Percentiles rank a stretch among this genome's conserved stretches.
These are phyloP conservation scores for Pararge aegeria DNA, from an alignment of 1,140 invertebrate genomes.

Conservation along the genomic window DNA sequence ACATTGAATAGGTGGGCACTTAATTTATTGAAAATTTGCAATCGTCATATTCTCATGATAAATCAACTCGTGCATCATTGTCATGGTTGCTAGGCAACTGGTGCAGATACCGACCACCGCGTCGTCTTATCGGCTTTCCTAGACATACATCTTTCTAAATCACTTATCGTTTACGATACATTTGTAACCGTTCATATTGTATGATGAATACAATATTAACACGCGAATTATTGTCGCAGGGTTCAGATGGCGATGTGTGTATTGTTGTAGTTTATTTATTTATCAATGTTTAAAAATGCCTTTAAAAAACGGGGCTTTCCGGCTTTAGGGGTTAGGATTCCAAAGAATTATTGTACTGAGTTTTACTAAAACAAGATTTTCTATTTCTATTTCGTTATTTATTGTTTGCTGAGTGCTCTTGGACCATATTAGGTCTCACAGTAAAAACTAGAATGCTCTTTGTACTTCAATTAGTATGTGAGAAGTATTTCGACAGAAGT, in stretches of 20 bases:
- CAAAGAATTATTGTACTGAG: too few relatives aligned
- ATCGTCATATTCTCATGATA: not conserved
- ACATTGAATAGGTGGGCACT: too few relatives aligned
- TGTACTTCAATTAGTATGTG: conserved; percentile 43
- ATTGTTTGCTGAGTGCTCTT: not conserved
- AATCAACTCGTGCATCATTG: not conserved
- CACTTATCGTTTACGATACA: not conserved
- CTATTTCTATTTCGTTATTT: not conserved
- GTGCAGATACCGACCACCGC: not conserved
- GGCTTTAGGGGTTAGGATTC: too few relatives aligned
- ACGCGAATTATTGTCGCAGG: conserved; percentile 1
- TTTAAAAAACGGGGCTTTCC: too few relatives aligned
- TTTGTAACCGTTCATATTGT: conserved; percentile 4
- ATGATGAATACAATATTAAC: not conserved
- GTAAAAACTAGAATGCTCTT: not conserved
- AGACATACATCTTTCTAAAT: conserved; percentile 4
- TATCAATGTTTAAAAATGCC: too few relatives aligned
- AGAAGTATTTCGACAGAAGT: conserved; percentile 35
- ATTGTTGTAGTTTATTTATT: too few relatives aligned
- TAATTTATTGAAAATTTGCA: too few relatives aligned
- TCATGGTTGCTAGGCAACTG: not conserved
- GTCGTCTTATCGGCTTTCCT: not conserved
- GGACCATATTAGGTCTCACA: not conserved
- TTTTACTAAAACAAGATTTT: too few relatives aligned
- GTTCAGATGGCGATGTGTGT: too few relatives aligned